A percentile compares a stretch with the other conserved stretches of the same genome.
Evolutionary conservation across 2,888 invertebrate genomes (phyloP).

Genomic region (Hermaeophaga mercurialis): DNA sequence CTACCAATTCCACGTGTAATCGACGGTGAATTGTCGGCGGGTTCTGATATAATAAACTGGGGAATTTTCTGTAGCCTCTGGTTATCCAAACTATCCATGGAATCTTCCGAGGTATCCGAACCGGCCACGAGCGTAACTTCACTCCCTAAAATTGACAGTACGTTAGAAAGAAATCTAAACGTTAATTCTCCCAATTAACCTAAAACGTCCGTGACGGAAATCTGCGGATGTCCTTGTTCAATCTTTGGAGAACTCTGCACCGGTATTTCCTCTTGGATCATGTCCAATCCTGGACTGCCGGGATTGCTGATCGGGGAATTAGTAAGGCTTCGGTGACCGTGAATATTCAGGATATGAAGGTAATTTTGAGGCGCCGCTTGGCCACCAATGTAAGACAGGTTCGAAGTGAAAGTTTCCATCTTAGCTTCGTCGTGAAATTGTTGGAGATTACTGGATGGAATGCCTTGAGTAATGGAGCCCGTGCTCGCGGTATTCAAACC

Average conservation of each 20-base stretch:
- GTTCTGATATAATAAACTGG: constrained; percentile 74
- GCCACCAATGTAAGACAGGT: constrained; percentile 39
- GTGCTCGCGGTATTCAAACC: constrained; percentile 68
- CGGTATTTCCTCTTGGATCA: constrained; percentile 77
- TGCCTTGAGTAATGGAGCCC: constrained; percentile 76
- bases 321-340: constrained; percentile 63
- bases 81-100: constrained; percentile 71
- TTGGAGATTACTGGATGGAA: constrained; percentile 60
- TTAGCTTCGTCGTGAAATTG: constrained; percentile 54
- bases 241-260: constrained; percentile 53
- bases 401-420: constrained; percentile 58
- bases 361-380: constrained; percentile 45
- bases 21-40: constrained; percentile 76
- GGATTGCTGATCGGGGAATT: constrained; percentile 69
- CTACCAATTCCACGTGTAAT: constrained; percentile 72
- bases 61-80: constrained; percentile 60
- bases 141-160: constrained; percentile 75
- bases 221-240: constrained; percentile 72
- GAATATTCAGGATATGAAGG: constrained; percentile 55
- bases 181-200: too few species aligned
- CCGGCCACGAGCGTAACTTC: constrained; percentile 78
- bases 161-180: too few species aligned
- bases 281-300: constrained; percentile 72
- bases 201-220: constrained; percentile 89
- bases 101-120: constrained; percentile 74